These are phyloP conservation scores for Lordiphosa stackelbergi DNA, from an alignment of 1,140 invertebrate genomes.

Conservation along the genomic window DNA sequence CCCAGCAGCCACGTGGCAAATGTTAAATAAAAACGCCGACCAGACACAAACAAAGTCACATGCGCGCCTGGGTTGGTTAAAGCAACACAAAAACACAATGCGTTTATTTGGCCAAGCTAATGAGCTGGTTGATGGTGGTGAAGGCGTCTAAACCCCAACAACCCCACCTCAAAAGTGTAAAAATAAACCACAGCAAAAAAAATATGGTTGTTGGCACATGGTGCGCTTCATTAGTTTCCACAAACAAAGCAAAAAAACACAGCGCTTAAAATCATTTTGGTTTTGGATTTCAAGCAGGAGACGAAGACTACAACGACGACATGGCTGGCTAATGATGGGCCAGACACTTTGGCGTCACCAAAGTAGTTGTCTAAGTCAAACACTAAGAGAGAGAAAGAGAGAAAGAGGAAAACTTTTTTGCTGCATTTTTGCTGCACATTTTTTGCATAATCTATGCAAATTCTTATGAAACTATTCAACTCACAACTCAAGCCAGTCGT, in stretches of 20 bases:
- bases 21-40: slow-evolving; percentile 27
- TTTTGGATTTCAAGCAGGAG: slow-evolving; percentile 42
- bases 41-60: slow-evolving; percentile 11
- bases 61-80: slow-evolving; percentile 1
- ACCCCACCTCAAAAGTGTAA: slow-evolving; percentile 6
- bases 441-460: slow-evolving; percentile 53
- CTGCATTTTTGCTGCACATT: slow-evolving; percentile 14
- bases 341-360: slow-evolving; percentile 36
- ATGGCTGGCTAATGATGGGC: slow-evolving; percentile 22
- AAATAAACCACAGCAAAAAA: slow-evolving; percentile 7
- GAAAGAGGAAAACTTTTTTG: slow-evolving; percentile 26
- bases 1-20: slow-evolving; percentile 32
- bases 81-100: slow-evolving; percentile 20
- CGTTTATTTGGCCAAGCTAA: slow-evolving; percentile 62
- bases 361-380: slow-evolving; percentile 15
- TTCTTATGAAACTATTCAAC: slow-evolving; percentile 36
- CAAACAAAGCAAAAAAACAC: slow-evolving; percentile 31
- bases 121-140: slow-evolving; percentile 38
- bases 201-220: slow-evolving; percentile 34
- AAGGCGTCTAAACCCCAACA: slow-evolving; percentile 10
- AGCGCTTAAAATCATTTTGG: slow-evolving; percentile 61
- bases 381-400: slow-evolving; percentile 16
- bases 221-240: slow-evolving; percentile 51
- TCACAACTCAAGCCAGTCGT: slow-evolving; percentile 8
- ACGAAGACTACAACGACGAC: slow-evolving; percentile 6